These are phyloP conservation scores for Gambusia affinis DNA, from an alignment of 2,113 vertebrate species.

Conservation along the genomic window DNA sequence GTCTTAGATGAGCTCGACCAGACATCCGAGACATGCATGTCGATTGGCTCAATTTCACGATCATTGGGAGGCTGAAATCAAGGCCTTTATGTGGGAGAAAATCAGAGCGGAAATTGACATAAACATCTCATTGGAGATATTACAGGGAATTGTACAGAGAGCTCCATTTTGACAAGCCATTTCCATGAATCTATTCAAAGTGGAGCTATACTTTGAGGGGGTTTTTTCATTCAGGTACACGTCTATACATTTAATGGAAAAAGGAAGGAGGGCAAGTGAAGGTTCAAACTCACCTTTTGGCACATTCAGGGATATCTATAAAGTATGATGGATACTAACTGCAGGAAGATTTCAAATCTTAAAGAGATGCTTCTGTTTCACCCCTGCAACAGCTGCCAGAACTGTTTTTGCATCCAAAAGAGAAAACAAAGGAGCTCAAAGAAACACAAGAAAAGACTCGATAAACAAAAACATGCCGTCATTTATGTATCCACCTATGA, in stretches of 20 bases:
- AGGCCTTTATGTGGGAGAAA: conserved; percentile 84
- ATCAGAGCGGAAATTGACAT: conserved; percentile 88
- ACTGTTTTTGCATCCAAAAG: conserved; percentile 9
- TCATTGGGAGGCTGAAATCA: conserved; percentile 87
- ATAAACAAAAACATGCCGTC: conserved; percentile 58
- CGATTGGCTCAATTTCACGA: conserved; percentile 89
- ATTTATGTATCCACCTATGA: conserved; percentile 49
- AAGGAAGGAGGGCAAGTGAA: conserved; percentile 4
- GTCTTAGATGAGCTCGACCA: conserved; percentile 84
- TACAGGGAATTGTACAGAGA: conserved; percentile 42
- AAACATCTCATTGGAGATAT: conserved; percentile 82
- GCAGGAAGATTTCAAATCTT: conserved; percentile 3
- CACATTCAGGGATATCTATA: not conserved
- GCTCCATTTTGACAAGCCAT: conserved; percentile 42
- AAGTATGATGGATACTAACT: conserved; percentile 9
- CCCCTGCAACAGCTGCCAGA: conserved; percentile 20
- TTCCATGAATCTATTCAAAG: conserved; percentile 50
- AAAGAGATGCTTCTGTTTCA: not conserved
- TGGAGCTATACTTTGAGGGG: conserved; percentile 30
- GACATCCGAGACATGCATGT: conserved; percentile 84
- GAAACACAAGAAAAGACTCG: conserved; percentile 50
- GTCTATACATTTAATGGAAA: not conserved
- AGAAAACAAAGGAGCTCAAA: conserved; percentile 44
- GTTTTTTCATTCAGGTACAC: conserved; percentile 10
- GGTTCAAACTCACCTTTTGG: conserved; percentile 8